phyloP scores from a whole-genome alignment of 2,797 vertebrate species.

The Enteromius trimaculatus region DNA sequence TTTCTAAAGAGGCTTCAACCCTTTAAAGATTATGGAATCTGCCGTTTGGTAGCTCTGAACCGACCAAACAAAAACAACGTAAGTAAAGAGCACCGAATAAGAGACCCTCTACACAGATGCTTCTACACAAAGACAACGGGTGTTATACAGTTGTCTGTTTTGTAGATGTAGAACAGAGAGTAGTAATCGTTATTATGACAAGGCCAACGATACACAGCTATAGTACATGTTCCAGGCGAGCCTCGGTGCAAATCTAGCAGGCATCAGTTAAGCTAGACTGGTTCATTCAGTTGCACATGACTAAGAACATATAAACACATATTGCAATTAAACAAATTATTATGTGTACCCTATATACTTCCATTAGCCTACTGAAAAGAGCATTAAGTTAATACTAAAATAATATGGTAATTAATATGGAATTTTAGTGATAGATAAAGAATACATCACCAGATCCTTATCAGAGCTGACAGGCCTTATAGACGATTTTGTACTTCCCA shows the following conservation, averaged over 20 bases:
- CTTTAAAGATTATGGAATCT: slow-evolving; percentile 69
- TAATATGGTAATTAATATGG: background rate
- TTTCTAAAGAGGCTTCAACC: slow-evolving; percentile 49
- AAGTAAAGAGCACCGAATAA: slow-evolving; percentile 43
- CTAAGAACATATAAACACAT: background rate
- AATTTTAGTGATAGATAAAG: background rate
- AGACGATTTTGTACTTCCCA: background rate
- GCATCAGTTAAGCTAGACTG: background rate
- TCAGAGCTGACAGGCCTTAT: background rate
- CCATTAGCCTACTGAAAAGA: background rate
- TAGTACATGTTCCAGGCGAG: background rate
- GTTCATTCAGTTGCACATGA: background rate
- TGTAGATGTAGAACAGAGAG: background rate
- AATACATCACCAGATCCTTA: background rate
- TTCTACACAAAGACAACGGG: background rate
- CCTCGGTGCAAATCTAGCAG: background rate
- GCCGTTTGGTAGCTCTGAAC: slow-evolving; percentile 66
- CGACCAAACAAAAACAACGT: slow-evolving; percentile 47
- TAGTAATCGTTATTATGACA: background rate
- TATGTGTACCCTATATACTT: background rate
- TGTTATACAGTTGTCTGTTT: slow-evolving; percentile 14
- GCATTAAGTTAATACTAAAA: background rate
- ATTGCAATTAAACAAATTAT: background rate
- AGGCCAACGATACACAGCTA: background rate
- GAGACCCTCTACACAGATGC: background rate